These are phyloP conservation scores for Tethya wilhelma DNA, from an alignment of 37 sponge, comb jelly and placozoan genomes.

Conservation along the genomic window DNA sequence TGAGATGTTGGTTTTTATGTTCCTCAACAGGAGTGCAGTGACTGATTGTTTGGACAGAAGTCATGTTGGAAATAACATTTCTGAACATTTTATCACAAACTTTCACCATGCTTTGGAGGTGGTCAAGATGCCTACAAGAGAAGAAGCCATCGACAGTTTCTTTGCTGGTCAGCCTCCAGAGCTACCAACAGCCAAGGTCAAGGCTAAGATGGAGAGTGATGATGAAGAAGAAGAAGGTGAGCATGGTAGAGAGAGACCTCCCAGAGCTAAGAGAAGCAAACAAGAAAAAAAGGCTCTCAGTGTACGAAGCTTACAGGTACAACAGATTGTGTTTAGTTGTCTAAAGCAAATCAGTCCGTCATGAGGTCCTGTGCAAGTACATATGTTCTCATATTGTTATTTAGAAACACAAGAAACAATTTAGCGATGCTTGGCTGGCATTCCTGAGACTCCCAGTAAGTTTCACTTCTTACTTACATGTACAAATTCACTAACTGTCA, in stretches of 20 bases:
- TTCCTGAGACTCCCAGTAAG: slow-evolving; percentile 85
- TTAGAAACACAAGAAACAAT: slow-evolving; percentile 62
- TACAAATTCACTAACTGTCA: background rate
- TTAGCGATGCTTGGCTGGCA: slow-evolving; percentile 80
- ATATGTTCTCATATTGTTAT: background rate
- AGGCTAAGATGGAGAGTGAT: slow-evolving; percentile 7
- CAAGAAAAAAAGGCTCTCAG: background rate
- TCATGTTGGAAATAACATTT: too few relatives aligned
- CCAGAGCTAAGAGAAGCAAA: slow-evolving; percentile 25
- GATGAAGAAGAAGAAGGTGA: slow-evolving; percentile 2
- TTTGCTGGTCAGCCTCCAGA: slow-evolving; percentile 12
- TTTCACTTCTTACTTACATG: background rate
- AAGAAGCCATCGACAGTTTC: slow-evolving; percentile 34
- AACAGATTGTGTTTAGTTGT: background rate
- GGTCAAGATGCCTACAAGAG: slow-evolving; percentile 34
- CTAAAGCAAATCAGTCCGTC: background rate
- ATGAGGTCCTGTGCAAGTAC: too few relatives aligned
- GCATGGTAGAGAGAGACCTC: slow-evolving; percentile 1
- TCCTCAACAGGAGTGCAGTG: too few relatives aligned
- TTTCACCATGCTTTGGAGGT: background rate
- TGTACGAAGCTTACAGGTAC: slow-evolving; percentile 2
- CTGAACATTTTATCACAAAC: slow-evolving; percentile 16
- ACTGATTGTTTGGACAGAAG: too few relatives aligned
- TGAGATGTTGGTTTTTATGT: too few relatives aligned
- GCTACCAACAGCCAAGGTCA: background rate